Percentiles rank a stretch among this genome's conserved stretches.
Conservation (phyloP, 2,888 invertebrate species). For the Gandaritis pyraliata region DNA sequence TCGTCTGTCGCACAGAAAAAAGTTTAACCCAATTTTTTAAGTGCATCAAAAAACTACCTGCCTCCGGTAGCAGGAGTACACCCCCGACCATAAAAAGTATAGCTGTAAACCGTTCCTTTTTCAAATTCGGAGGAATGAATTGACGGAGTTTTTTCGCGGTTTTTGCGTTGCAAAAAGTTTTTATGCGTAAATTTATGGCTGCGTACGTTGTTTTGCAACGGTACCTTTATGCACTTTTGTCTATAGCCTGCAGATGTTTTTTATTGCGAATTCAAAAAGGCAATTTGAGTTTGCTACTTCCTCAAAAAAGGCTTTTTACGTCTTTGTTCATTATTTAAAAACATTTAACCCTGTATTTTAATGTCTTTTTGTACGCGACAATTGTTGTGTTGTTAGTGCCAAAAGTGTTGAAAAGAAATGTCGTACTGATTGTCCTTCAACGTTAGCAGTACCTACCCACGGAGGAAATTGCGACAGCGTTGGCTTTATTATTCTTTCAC, state of each 20-base stretch:
- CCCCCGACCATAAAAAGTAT: constrained; percentile 60
- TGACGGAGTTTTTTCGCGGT: constrained; percentile 62
- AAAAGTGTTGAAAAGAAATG: constrained; percentile 49
- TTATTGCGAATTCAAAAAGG: constrained; percentile 51
- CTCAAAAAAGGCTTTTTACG: constrained; percentile 44
- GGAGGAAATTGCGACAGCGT: constrained; percentile 30
- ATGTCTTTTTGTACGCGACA: constrained; percentile 47
- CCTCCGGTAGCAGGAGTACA: constrained; percentile 71
- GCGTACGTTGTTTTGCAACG: constrained; percentile 67
- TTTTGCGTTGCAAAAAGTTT: constrained; percentile 62
- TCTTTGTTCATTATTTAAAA: constrained; percentile 56
- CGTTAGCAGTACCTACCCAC: constrained; percentile 30
- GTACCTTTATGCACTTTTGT: constrained; percentile 63
- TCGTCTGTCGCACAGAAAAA: constrained; percentile 71
- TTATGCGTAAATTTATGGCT: constrained; percentile 66
- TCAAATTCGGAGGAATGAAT: constrained; percentile 48
- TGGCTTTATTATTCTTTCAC: constrained; percentile 23
- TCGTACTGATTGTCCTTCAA: constrained; percentile 45
- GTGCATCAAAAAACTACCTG: constrained; percentile 74
- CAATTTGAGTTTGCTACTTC: constrained; percentile 44
- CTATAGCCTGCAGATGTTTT: constrained; percentile 66
- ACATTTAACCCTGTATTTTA: constrained; percentile 56
- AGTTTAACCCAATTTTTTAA: constrained; percentile 78
- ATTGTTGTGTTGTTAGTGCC: constrained; percentile 48
- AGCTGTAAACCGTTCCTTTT: constrained; percentile 69